Percentiles rank a stretch among this genome's conserved stretches.
Conservation (phyloP, 2,888 invertebrate genomes). For the Cephus nigrinus region DNA sequence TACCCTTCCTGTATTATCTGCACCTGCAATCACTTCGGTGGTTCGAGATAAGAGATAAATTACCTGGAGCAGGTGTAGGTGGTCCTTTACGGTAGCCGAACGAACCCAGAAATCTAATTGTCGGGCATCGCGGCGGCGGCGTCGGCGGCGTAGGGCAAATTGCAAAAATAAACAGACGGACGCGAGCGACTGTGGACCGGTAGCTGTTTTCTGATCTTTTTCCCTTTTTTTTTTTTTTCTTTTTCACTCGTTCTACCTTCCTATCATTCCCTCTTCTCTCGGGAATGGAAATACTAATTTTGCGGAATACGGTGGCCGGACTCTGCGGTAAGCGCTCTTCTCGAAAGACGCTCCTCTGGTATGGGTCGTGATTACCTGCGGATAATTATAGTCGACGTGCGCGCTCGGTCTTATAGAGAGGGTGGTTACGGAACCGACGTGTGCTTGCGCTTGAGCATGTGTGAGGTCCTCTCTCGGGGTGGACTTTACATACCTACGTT, state of each 20-base stretch:
- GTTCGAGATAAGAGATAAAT: slow-evolving; percentile 48
- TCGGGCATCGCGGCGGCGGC: slow-evolving; percentile 30
- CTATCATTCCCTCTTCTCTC: slow-evolving; percentile 40
- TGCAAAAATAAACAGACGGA: slow-evolving; percentile 62
- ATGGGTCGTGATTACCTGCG: slow-evolving; percentile 64
- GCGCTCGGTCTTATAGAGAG: slow-evolving; percentile 36
- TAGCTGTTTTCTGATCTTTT: background rate
- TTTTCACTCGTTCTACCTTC: slow-evolving; percentile 17
- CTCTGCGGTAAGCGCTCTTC: slow-evolving; percentile 60
- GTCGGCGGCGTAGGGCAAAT: slow-evolving; percentile 53
- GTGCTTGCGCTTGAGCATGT: slow-evolving; percentile 6
- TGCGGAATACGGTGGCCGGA: slow-evolving; percentile 66
- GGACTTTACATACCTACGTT: background rate
- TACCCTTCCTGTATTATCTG: slow-evolving; percentile 35
- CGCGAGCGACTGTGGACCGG: slow-evolving; percentile 3
- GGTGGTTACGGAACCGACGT: slow-evolving; percentile 15
- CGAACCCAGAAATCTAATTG: slow-evolving; percentile 63
- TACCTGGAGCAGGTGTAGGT: slow-evolving; percentile 61
- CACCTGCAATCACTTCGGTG: slow-evolving; percentile 47
- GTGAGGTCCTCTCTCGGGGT: slow-evolving; percentile 3
- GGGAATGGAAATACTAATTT: slow-evolving; percentile 66
- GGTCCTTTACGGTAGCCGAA: slow-evolving; percentile 61
- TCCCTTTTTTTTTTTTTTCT: background rate
- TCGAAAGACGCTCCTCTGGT: slow-evolving; percentile 47
- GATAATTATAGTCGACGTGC: slow-evolving; percentile 65